These are phyloP conservation scores for Craniophora ligustri DNA, from an alignment of 2,888 invertebrate genomes.

Conservation along the genomic window DNA sequence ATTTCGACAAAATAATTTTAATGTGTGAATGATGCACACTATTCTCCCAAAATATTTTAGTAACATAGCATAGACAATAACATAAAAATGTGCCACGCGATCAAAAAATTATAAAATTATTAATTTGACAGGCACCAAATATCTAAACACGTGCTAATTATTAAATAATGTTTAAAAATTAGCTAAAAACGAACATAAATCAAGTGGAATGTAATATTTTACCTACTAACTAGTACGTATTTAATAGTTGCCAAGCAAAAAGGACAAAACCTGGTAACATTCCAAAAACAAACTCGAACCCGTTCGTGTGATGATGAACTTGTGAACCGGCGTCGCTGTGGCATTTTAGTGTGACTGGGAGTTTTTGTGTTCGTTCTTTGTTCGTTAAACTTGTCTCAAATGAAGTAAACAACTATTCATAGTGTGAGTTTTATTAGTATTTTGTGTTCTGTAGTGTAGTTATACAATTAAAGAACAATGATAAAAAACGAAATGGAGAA, in stretches of 20 bases:
- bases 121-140: conserved; percentile 69
- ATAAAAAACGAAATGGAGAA: conserved; percentile 86
- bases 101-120: conserved; percentile 68
- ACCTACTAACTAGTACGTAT: conserved; percentile 44
- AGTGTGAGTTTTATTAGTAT: conserved; percentile 82
- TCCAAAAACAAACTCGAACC: conserved; percentile 83
- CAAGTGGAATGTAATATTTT: conserved; percentile 54
- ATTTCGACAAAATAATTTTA: too few relatives aligned
- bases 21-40: too few relatives aligned
- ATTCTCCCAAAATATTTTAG: too few relatives aligned
- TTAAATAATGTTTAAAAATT: conserved; percentile 35
- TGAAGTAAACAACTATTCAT: conserved; percentile 78
- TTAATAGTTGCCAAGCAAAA: conserved; percentile 54
- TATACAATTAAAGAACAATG: conserved; percentile 78
- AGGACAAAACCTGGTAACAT: conserved; percentile 82
- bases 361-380: conserved; percentile 86
- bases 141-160: conserved; percentile 65
- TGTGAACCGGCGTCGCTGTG: conserved; percentile 87
- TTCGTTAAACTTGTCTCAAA: conserved; percentile 81
- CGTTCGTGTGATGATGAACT: conserved; percentile 82
- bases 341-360: conserved; percentile 81
- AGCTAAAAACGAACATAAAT: conserved; percentile 33
- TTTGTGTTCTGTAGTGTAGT: conserved; percentile 86
- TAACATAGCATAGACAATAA: conserved; percentile 69
- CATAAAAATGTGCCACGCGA: conserved; percentile 74